Evolutionary conservation across 2,113 vertebrate species (phyloP).

Genomic region (Rhea pennata): DNA sequence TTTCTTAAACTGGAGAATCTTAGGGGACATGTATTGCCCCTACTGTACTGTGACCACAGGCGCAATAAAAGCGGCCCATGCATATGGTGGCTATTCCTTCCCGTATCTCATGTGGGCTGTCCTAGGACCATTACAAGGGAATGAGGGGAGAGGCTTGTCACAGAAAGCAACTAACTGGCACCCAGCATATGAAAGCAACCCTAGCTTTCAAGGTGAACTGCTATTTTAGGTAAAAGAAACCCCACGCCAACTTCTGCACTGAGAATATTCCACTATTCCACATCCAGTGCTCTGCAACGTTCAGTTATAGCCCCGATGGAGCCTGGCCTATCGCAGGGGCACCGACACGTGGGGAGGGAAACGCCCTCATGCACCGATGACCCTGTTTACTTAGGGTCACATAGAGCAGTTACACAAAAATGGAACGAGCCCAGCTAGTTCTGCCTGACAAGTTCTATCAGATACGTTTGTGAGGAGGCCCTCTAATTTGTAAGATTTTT

Average conservation of each 20-base stretch:
- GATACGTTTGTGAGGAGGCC: not conserved
- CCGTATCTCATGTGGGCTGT: not conserved
- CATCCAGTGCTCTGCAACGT: not conserved
- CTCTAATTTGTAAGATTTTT: not conserved
- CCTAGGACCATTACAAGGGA: not conserved
- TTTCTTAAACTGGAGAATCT: not conserved
- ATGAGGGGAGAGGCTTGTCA: not conserved
- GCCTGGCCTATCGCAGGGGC: accelerated
- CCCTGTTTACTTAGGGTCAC: not conserved
- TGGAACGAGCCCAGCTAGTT: not conserved
- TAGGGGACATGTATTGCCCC: not conserved
- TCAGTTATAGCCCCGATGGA: no score
- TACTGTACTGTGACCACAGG: not conserved
- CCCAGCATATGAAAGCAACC: not conserved
- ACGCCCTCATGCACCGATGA: not conserved
- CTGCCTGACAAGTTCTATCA: not conserved
- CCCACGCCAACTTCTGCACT: not conserved
- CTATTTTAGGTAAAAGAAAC: not conserved
- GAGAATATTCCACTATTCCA: not conserved
- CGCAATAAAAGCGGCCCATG: not conserved
- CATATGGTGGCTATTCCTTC: not conserved
- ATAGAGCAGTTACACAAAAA: not conserved
- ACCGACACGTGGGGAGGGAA: not conserved
- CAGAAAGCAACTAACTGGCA: not conserved
- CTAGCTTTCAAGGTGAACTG: not conserved